These are phyloP conservation scores for Orientallactaga bullata DNA, from an alignment of 2,113 vertebrate species.

Conservation along the genomic window DNA sequence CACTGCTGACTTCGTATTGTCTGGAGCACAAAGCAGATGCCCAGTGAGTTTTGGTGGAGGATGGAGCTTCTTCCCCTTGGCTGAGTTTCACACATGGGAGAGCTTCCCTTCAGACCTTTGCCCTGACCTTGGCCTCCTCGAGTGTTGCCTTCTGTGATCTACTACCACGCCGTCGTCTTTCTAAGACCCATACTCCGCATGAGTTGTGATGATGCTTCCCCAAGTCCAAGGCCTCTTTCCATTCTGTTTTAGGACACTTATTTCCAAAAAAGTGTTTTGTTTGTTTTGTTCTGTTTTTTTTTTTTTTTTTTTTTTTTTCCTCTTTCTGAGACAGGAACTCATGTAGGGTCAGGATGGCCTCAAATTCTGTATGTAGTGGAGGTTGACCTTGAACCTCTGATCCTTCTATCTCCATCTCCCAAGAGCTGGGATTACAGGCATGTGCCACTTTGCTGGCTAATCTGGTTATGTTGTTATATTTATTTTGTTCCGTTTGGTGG, in stretches of 20 bases:
- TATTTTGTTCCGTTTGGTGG: too few species aligned
- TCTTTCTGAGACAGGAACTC: too few species aligned
- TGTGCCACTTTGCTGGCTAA: too few species aligned
- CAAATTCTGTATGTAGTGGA: neutral
- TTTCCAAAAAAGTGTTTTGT: neutral
- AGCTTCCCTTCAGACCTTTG: neutral
- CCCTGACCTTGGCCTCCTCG: neutral
- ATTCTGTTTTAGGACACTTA: neutral
- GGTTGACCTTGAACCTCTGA: neutral
- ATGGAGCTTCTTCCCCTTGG: neutral
- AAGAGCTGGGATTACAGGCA: neutral
- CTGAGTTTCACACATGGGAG: neutral
- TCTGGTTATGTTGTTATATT: too few species aligned
- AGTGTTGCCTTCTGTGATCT: neutral
- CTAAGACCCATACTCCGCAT: neutral
- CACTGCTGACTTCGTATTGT: neutral
- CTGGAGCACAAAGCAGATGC: neutral
- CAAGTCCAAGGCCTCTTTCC: neutral
- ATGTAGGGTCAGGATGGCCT: neutral
- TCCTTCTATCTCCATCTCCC: neutral
- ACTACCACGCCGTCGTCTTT: neutral
- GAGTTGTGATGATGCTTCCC: neutral
- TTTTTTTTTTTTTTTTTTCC: too few species aligned
- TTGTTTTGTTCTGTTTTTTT: neutral
- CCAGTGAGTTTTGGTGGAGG: neutral